Conservation (phyloP, 2,797 vertebrate genomes). For the Malurus splendens region DNA sequence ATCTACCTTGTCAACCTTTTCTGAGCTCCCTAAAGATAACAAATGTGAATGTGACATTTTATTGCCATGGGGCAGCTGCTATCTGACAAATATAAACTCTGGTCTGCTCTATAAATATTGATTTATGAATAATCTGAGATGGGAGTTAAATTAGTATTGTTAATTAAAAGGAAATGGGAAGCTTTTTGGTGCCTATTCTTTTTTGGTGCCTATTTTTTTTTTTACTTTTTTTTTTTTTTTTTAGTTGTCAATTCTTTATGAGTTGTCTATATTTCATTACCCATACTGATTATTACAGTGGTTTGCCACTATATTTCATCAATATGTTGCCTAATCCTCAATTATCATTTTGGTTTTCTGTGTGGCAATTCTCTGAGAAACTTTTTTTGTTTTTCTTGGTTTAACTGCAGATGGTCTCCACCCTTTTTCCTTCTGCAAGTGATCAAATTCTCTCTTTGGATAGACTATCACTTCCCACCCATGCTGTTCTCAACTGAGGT, state of each 20-base stretch:
- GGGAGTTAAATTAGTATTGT: not conserved
- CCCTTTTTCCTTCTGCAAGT: slow-evolving; percentile 14
- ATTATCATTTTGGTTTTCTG: not conserved
- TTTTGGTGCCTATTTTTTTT: not conserved
- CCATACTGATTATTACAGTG: not conserved
- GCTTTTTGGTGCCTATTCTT: not conserved
- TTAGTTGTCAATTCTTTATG: not conserved
- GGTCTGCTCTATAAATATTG: not conserved
- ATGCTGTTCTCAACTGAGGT: not conserved
- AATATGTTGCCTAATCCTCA: not conserved
- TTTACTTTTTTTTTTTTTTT: no score
- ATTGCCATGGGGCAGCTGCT: not conserved
- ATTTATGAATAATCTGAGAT: not conserved
- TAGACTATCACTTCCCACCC: slow-evolving; percentile 6
- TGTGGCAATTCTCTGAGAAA: not conserved
- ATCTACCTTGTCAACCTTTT: not conserved
- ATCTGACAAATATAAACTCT: not conserved
- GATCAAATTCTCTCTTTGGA: slow-evolving; percentile 9
- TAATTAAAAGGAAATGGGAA: not conserved
- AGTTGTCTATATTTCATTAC: not conserved
- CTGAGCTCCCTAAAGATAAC: not conserved
- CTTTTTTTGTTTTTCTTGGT: not conserved
- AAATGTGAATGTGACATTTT: not conserved
- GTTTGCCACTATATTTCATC: not conserved
- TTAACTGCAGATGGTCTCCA: not conserved